Base-by-base conservation (phyloP, 92 coral and sea anemone genomes). In the Siderastrea siderea region DNA sequence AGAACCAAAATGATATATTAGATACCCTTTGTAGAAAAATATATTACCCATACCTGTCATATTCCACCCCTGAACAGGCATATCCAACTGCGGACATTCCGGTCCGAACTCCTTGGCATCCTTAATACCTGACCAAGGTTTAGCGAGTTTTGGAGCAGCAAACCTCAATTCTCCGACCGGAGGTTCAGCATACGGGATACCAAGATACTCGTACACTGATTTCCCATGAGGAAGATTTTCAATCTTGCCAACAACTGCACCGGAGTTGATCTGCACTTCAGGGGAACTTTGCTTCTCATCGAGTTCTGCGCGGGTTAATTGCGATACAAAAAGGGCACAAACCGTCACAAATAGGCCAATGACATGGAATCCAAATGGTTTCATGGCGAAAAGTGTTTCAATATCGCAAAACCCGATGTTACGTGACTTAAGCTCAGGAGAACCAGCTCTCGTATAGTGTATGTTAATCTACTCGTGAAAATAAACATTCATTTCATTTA, bases 31-130 rank as follows among this genome's bases (percentile, higher is more conserved):
- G 38, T 26, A 26, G 38, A 26, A 26, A 26, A 26, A 26, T 26
- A 26, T 26, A 26, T 26, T 0, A 26, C 0, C 38, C 38, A 26
- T 26, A 26, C 38, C 38, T 26, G 77, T 47, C 9, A 71, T 7
- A 5, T 55, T 60, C 2, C 19, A 47, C 26, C 68, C 67, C 72
- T 59, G 66, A 19, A 79, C 65, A 4, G 82, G 55, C 54, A 80
- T 46, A 8, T 77, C 17, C 17, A 88, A 89, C 57, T 92, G 98
- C 38, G 87, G 89, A 43, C 98, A 94, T 7, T 83, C 71, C 0
- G 91, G 65, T 2, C 91, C 91, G 74, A 63, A 90, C 60, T 74
- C 69, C 3, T 84, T 72, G 3, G 93, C 94, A 47, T 87, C 90
- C 43, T 83, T 87, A 50, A 26, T 26, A 0, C 38, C 38, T 26